phyloP scores from a whole-genome alignment of 2,797 vertebrate genomes.

The Chanos chanos region DNA sequence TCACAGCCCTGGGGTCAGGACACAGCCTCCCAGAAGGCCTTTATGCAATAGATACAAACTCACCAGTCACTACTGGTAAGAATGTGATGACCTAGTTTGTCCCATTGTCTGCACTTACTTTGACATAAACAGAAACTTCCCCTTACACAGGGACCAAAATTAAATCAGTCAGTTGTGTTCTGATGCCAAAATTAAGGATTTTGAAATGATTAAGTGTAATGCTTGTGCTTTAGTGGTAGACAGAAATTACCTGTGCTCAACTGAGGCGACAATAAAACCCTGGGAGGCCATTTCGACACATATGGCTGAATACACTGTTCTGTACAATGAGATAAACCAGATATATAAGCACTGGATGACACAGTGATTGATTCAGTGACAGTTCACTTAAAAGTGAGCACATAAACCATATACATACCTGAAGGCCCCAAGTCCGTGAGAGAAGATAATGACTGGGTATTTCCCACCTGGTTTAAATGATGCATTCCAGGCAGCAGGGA shows the following conservation, averaged over 20 bases:
- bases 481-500: constrained; percentile 82
- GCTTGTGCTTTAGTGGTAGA: constrained; percentile 13
- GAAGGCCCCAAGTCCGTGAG: constrained; percentile 93
- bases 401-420: constrained; percentile 69
- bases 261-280: constrained; percentile 90
- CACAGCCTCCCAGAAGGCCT: constrained; percentile 30
- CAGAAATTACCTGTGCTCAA: constrained; percentile 86
- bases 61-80: constrained; percentile 61
- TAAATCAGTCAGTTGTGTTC: no score
- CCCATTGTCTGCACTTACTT: constrained; percentile 64
- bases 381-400: no score
- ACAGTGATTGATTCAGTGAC: background rate
- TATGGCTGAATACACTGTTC: constrained; percentile 92
- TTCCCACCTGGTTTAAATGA: constrained; percentile 80
- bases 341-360: background rate
- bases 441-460: constrained; percentile 89
- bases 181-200: no score
- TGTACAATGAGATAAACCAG: constrained; percentile 55
- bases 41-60: constrained; percentile 62
- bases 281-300: constrained; percentile 89
- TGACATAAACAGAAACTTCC: constrained; percentile 49
- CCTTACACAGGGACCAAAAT: background rate
- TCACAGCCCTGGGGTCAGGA: no score
- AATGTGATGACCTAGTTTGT: constrained; percentile 75
- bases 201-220: background rate